Evolutionary conservation across 1,140 invertebrate genomes (phyloP).

Genomic region (Drosophila seguyi): DNA sequence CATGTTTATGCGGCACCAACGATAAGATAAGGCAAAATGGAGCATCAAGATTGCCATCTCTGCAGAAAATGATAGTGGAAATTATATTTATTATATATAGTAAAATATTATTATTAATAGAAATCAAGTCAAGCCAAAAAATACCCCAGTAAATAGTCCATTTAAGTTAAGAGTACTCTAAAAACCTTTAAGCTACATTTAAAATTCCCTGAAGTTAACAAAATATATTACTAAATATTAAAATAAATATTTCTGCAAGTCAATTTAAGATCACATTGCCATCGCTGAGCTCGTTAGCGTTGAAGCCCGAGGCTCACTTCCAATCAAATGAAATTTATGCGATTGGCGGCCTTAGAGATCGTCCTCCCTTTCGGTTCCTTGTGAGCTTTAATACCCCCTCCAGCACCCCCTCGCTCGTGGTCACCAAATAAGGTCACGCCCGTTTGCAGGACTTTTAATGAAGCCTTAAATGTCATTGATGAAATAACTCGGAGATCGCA

Average conservation of each 20-base stretch:
- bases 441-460: conserved; percentile 81
- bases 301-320: conserved; percentile 1
- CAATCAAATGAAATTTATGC: conserved; percentile 82
- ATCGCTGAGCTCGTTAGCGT: conserved; percentile 71
- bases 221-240: not conserved
- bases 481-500: conserved; percentile 57
- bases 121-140: not conserved
- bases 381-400: not conserved
- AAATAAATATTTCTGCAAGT: not conserved
- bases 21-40: conserved; percentile 35
- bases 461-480: conserved; percentile 84
- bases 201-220: not conserved
- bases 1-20: not conserved
- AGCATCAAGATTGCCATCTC: not conserved
- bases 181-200: not conserved
- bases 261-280: conserved; percentile 8
- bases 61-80: not conserved
- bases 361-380: conserved; percentile 39
- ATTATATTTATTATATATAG: not conserved
- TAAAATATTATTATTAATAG: not conserved
- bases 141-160: not conserved
- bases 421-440: conserved; percentile 73
- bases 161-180: not conserved
- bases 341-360: conserved; percentile 67
- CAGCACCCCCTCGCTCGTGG: not conserved